Conservation (phyloP, 2,113 vertebrate genomes). For the Crocuta crocuta region DNA sequence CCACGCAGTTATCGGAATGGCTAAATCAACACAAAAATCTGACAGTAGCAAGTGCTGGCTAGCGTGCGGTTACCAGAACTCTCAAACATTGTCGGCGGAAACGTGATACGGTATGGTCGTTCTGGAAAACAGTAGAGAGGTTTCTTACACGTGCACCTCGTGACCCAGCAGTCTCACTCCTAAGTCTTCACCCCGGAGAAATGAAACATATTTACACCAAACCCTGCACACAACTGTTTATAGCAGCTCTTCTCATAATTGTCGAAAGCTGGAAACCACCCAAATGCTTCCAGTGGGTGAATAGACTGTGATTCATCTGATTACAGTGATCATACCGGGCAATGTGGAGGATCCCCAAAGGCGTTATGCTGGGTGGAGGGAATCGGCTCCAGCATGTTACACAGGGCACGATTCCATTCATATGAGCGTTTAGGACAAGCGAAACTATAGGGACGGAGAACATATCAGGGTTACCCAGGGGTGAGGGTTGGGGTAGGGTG, state of each 20-base stretch:
- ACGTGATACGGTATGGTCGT: not conserved
- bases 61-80: too few relatives aligned
- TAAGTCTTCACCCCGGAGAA: not conserved
- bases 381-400: not conserved
- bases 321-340: too few relatives aligned
- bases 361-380: not conserved
- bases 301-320: too few relatives aligned
- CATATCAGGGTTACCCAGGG: not conserved
- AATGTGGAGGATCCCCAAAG: not conserved
- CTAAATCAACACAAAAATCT: not conserved
- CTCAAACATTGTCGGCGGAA: not conserved
- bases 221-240: not conserved
- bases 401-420: not conserved
- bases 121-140: not conserved
- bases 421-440: not conserved
- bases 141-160: not conserved
- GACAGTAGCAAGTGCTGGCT: not conserved
- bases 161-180: not conserved
- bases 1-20: not conserved
- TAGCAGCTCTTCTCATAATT: not conserved
- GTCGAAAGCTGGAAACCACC: not conserved
- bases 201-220: not conserved
- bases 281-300: not conserved
- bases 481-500: not conserved
- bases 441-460: not conserved